phyloP scores from a whole-genome alignment of 2,797 vertebrate genomes.

The Antennarius maculatus region DNA sequence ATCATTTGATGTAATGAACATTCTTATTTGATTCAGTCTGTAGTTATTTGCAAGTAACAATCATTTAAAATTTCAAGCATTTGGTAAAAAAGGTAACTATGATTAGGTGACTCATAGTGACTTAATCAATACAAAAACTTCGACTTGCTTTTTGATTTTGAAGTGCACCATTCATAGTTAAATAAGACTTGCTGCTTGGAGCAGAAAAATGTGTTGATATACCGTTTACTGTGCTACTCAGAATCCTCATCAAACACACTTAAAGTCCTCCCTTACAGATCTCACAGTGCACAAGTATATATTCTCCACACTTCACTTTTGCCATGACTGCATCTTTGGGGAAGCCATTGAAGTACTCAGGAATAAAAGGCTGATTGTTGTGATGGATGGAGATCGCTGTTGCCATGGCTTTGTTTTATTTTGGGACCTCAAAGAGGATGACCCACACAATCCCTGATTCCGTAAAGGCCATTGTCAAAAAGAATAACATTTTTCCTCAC shows the following conservation, averaged over 20 bases:
- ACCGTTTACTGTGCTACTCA: no score
- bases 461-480: neutral
- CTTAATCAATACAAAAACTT: no score
- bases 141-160: no score
- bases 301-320: slow-evolving; percentile 10
- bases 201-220: no score
- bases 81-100: no score
- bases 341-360: slow-evolving; percentile 24
- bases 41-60: no score
- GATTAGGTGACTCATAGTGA: no score
- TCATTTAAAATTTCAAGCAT: no score
- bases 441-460: slow-evolving; percentile 6
- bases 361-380: slow-evolving; percentile 38
- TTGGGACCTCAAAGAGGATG: slow-evolving; percentile 37
- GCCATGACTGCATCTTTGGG: slow-evolving; percentile 22
- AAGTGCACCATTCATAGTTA: no score
- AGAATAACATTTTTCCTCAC: neutral
- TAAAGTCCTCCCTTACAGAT: neutral
- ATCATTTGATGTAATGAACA: no score
- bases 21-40: no score
- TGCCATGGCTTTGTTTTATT: slow-evolving; percentile 39
- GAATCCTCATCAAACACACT: neutral
- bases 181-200: no score
- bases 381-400: slow-evolving; percentile 46
- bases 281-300: neutral